Percentiles rank a stretch among this genome's conserved stretches.
Conservation (phyloP, 2,113 vertebrate genomes). For the Notarius lentiginosus region DNA sequence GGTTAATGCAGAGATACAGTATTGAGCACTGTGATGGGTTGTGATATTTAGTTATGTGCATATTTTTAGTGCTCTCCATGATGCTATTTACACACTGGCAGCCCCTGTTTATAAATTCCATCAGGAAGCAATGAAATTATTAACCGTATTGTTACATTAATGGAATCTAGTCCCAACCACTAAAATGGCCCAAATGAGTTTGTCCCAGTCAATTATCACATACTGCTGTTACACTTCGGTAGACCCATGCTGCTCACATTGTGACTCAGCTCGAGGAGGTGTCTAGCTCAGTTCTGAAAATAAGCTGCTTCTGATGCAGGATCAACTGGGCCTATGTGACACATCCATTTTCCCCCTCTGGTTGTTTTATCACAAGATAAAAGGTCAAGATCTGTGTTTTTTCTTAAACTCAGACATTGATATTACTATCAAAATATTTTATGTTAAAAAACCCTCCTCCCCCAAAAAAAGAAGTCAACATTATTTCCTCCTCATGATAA, state of each 20-base stretch:
- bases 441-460: background rate
- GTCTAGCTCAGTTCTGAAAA: conserved; percentile 16
- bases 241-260: background rate
- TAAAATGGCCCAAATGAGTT: conserved; percentile 17
- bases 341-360: background rate
- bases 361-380: conserved; percentile 32
- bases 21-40: too few species aligned
- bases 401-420: background rate
- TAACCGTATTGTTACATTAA: background rate
- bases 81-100: background rate
- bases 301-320: conserved; percentile 24
- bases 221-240: background rate
- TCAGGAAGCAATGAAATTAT: background rate
- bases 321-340: background rate
- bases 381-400: background rate
- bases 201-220: conserved; percentile 16
- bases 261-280: conserved; percentile 16
- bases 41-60: background rate
- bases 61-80: background rate
- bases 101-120: background rate
- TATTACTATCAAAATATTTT: background rate
- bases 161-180: background rate
- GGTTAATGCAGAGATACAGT: background rate
- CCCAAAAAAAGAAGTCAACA: background rate
- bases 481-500: background rate